Conservation (phyloP, 2,113 vertebrate genomes). For the Gymnobelideus leadbeateri region DNA sequence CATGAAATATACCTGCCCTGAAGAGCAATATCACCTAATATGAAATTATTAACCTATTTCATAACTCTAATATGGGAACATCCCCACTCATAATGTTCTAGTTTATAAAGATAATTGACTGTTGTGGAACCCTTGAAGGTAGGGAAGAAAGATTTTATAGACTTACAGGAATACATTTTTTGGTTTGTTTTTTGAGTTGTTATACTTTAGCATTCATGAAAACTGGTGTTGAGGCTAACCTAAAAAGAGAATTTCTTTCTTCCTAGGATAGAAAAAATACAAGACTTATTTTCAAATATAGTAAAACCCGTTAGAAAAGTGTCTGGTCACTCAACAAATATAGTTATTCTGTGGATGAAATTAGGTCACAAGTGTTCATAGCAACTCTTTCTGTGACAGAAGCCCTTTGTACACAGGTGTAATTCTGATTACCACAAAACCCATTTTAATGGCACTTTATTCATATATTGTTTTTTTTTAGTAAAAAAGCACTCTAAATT, state of each 20-base stretch:
- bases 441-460: neutral
- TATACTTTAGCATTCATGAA: neutral
- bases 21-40: constrained; percentile 44
- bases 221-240: constrained; percentile 12
- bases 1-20: constrained; percentile 53
- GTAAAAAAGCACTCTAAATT: neutral
- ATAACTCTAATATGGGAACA: constrained; percentile 42
- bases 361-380: neutral
- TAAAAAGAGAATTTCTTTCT: neutral
- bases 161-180: constrained; percentile 35
- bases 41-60: constrained; percentile 60
- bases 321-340: constrained; percentile 24
- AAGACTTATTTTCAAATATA: constrained; percentile 26
- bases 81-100: constrained; percentile 39
- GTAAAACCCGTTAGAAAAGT: constrained; percentile 29
- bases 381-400: neutral
- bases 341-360: constrained; percentile 5
- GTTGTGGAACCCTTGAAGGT: constrained; percentile 26
- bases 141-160: constrained; percentile 44
- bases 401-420: neutral
- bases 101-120: constrained; percentile 64
- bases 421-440: neutral
- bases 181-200: neutral
- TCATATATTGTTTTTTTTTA: neutral
- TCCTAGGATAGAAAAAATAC: constrained; percentile 20